Evolutionary conservation across 2,113 vertebrate genomes (phyloP).

Genomic region (Cisticola juncidis): DNA sequence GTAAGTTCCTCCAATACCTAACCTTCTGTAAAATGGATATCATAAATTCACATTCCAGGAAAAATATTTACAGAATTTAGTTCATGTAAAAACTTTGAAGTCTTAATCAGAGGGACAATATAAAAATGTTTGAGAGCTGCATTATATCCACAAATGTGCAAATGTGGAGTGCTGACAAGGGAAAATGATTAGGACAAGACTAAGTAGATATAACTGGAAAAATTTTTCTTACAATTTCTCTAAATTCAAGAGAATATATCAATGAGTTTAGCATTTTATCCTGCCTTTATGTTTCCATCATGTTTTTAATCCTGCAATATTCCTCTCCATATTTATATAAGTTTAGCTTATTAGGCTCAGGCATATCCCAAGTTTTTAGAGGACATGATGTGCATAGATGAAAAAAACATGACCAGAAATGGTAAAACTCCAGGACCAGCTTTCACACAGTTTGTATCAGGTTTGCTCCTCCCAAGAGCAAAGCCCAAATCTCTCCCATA

Average conservation of each 20-base stretch:
- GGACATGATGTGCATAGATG: fast-evolving
- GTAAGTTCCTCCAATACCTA: neutral
- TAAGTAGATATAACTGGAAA: neutral
- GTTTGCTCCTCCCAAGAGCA: neutral
- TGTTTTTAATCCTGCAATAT: neutral
- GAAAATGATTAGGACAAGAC: neutral
- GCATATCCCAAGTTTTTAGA: neutral
- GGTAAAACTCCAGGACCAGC: neutral
- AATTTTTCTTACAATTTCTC: neutral
- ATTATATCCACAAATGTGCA: neutral
- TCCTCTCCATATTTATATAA: neutral
- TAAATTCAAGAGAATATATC: neutral
- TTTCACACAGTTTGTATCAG: neutral
- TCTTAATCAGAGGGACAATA: neutral
- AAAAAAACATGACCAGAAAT: neutral
- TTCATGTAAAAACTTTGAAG: neutral
- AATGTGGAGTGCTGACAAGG: neutral
- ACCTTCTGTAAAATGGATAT: neutral
- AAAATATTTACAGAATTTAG: neutral
- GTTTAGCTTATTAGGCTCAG: neutral
- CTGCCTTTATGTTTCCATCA: neutral
- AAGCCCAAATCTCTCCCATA: neutral
- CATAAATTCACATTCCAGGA: neutral
- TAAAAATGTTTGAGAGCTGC: neutral
- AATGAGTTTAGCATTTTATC: neutral